phyloP scores from a whole-genome alignment of 2,113 vertebrate genomes.

The Probosciger aterrimus region DNA sequence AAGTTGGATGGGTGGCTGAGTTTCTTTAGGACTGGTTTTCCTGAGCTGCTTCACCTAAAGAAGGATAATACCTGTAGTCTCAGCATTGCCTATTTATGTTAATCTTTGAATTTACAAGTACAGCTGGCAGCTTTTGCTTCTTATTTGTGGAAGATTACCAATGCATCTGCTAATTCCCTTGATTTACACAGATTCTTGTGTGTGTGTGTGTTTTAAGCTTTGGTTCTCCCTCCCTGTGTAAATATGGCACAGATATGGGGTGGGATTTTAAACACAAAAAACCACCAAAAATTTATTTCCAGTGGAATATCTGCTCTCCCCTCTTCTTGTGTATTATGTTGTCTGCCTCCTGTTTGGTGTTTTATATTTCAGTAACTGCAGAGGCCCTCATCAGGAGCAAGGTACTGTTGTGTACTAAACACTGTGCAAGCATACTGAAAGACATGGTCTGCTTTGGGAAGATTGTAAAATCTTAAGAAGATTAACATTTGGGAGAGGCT shows the following conservation, averaged over 20 bases:
- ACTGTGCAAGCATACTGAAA: background rate
- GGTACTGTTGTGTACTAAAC: background rate
- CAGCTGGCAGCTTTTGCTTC: background rate
- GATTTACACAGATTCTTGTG: background rate
- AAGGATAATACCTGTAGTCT: background rate
- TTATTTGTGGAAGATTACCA: conserved; percentile 8
- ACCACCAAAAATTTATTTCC: background rate
- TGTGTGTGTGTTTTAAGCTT: background rate
- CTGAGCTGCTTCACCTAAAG: background rate
- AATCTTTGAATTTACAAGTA: conserved; percentile 1
- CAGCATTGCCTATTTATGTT: background rate
- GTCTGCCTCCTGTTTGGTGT: background rate
- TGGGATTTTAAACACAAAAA: background rate
- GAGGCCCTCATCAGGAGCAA: background rate
- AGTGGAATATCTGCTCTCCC: background rate
- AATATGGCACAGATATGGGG: background rate
- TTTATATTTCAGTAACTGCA: background rate
- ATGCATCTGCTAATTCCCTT: background rate
- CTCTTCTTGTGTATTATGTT: background rate
- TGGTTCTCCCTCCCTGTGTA: background rate
- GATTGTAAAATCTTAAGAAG: background rate
- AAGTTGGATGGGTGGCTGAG: background rate
- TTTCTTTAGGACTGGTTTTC: background rate
- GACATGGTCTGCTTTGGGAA: background rate
- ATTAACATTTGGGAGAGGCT: background rate